These are phyloP conservation scores for Indri indri DNA, from an alignment of 2,113 vertebrate genomes.

Conservation along the genomic window DNA sequence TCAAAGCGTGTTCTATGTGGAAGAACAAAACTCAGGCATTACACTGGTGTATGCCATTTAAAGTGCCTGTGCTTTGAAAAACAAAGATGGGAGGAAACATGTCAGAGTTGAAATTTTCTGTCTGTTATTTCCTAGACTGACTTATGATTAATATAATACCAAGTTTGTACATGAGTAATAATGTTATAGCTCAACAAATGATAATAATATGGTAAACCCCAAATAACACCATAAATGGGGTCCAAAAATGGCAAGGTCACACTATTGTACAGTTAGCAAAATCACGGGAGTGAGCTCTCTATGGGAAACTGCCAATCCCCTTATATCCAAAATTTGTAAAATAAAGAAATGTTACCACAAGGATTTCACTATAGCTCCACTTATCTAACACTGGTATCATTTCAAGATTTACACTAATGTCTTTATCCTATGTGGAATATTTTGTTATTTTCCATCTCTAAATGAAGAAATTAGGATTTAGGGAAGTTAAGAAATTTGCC, in stretches of 20 bases:
- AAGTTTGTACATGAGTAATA: background rate
- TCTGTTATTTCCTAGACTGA: background rate
- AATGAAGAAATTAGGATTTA: background rate
- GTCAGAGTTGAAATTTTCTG: background rate
- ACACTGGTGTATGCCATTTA: background rate
- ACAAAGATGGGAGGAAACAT: background rate
- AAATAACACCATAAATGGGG: background rate
- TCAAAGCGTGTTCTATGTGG: background rate
- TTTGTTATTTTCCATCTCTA: background rate
- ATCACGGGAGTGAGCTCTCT: background rate
- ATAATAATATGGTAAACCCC: background rate
- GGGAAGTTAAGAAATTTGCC: background rate
- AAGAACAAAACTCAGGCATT: background rate
- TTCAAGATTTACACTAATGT: background rate
- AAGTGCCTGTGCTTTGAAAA: background rate
- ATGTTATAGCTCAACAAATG: background rate
- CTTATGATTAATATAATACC: background rate
- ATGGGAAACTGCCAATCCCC: background rate
- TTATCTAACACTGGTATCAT: background rate
- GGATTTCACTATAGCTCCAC: background rate
- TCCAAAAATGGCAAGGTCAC: background rate
- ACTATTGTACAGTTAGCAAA: background rate
- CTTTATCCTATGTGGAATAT: background rate
- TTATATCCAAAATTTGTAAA: background rate
- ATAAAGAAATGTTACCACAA: background rate